A percentile compares a stretch with the other conserved stretches of the same genome.
Conservation (phyloP, 2,113 vertebrate genomes). For the Gopherus flavomarginatus region DNA sequence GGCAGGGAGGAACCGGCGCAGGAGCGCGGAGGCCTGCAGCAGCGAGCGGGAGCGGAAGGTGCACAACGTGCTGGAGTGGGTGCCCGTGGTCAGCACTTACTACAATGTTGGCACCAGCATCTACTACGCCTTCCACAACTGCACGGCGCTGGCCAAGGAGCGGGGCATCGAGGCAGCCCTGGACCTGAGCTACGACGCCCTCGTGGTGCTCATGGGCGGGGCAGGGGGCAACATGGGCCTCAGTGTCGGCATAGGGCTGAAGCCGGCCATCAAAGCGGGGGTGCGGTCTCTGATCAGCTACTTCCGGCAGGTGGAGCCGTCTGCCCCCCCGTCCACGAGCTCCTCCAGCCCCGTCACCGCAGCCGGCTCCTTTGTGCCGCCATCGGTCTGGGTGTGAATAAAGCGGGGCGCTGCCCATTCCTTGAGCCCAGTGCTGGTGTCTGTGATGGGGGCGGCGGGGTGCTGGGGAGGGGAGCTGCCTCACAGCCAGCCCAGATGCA, state of each 20-base stretch:
- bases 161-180: constrained; percentile 84
- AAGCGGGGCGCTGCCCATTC: neutral
- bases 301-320: constrained; percentile 74
- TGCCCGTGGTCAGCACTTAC: constrained; percentile 84
- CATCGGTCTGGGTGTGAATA: neutral
- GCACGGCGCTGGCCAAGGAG: constrained; percentile 79
- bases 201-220: constrained; percentile 77
- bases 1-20: constrained; percentile 7
- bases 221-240: constrained; percentile 73
- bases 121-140: constrained; percentile 88
- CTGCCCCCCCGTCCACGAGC: neutral
- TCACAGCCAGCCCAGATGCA: neutral
- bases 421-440: neutral
- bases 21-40: constrained; percentile 62
- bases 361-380: neutral
- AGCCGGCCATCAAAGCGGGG: constrained; percentile 83
- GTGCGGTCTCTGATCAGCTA: constrained; percentile 78
- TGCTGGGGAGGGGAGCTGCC: neutral
- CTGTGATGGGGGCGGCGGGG: neutral
- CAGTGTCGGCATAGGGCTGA: constrained; percentile 79
- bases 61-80: constrained; percentile 78
- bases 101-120: constrained; percentile 91
- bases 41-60: constrained; percentile 78
- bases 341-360: neutral
- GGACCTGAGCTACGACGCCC: constrained; percentile 86